Evolutionary conservation across 2,888 invertebrate species (phyloP).

Genomic region (Eupithecia pulchellata): DNA sequence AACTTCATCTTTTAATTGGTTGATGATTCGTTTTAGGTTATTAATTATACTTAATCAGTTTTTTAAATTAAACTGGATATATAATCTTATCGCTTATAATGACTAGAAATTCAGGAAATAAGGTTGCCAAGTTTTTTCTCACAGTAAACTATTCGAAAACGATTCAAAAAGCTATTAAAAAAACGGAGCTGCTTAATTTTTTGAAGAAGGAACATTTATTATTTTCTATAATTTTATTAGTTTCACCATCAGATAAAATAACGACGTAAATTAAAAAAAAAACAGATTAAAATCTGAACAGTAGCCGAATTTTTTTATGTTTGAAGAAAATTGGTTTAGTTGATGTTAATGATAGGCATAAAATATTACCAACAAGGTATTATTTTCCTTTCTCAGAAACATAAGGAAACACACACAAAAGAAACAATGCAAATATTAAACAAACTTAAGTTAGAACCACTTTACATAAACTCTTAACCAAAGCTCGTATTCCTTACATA

Average conservation of each 20-base stretch:
- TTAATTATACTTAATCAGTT: not conserved
- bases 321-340: not conserved
- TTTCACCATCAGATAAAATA: not conserved
- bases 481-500: constrained; percentile 66
- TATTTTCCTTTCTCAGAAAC: not conserved
- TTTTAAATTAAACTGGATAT: not conserved
- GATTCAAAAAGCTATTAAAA: no score
- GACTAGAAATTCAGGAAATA: not conserved
- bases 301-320: not conserved
- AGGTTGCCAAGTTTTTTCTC: not conserved
- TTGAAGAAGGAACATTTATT: no score
- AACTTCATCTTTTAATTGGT: constrained; percentile 15
- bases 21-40: not conserved
- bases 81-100: not conserved
- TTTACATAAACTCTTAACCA: constrained; percentile 53
- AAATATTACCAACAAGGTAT: not conserved
- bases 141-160: not conserved
- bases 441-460: constrained; percentile 39
- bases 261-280: not conserved
- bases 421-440: constrained; percentile 37
- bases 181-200: not conserved
- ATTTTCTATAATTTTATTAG: no score
- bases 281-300: not conserved
- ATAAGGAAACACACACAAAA: constrained; percentile 10
- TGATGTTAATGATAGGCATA: not conserved